Evolutionary conservation across 2,888 invertebrate species (phyloP).

Genomic region (Tetragonula carbonaria): DNA sequence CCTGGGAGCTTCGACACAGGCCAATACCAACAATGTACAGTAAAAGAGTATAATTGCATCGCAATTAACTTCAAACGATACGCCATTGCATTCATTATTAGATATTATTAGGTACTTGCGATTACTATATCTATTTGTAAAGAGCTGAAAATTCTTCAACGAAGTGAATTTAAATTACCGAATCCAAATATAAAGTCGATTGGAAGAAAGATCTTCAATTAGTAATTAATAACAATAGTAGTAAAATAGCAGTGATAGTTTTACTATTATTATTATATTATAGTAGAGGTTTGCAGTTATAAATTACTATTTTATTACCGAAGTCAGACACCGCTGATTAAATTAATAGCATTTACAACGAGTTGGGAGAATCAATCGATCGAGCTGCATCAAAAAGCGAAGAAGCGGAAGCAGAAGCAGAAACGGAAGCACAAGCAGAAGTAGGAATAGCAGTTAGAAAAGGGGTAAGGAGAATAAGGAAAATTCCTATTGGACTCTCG

Average conservation of each 20-base stretch:
- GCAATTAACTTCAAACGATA: too few species aligned
- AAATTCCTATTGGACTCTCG: slow-evolving; percentile 56
- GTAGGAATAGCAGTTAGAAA: neutral
- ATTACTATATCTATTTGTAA: too few species aligned
- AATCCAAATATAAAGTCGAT: too few species aligned
- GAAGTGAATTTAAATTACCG: too few species aligned
- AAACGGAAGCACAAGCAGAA: neutral
- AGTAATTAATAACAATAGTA: too few species aligned
- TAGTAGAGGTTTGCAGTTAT: neutral
- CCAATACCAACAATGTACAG: too few species aligned
- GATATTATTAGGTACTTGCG: too few species aligned
- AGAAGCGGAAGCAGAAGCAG: slow-evolving; percentile 1
- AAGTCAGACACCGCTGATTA: neutral
- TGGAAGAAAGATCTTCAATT: too few species aligned
- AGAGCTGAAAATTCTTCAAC: too few species aligned
- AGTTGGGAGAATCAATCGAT: neutral
- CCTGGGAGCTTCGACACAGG: too few species aligned
- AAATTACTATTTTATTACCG: neutral
- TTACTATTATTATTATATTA: neutral
- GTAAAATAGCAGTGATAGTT: neutral
- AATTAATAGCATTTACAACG: neutral
- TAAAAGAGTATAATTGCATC: too few species aligned
- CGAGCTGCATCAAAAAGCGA: neutral
- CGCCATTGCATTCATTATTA: too few species aligned
- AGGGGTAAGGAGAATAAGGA: slow-evolving; percentile 37